These are phyloP conservation scores for Neolamprologus fasciatus DNA, from an alignment of 2,113 vertebrate genomes.

Conservation along the genomic window DNA sequence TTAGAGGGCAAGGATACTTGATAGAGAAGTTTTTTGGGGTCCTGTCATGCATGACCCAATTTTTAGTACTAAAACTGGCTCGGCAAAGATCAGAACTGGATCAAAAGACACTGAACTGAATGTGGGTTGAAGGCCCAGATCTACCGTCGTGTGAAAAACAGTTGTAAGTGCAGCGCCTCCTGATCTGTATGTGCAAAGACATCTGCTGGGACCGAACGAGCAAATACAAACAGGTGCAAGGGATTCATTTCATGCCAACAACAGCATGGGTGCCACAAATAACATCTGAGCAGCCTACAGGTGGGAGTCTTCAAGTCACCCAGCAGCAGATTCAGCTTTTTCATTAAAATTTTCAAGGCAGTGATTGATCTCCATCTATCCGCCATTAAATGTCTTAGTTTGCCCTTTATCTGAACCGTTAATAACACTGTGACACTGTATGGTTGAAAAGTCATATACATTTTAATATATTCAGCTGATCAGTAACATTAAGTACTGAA, in stretches of 20 bases:
- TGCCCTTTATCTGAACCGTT: neutral
- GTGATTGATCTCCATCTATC: neutral
- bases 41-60: neutral
- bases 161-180: neutral
- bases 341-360: neutral
- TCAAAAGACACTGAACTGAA: constrained; percentile 43
- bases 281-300: neutral
- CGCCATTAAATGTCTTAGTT: neutral
- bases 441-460: neutral
- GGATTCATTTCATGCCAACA: neutral
- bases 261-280: neutral
- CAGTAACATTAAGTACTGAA: neutral
- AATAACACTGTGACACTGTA: neutral
- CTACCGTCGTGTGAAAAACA: neutral
- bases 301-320: neutral
- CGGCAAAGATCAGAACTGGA: constrained; percentile 35
- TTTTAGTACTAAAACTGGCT: constrained; percentile 3
- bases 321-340: neutral
- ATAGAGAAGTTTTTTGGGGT: neutral
- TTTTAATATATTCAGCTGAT: neutral
- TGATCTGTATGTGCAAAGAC: neutral
- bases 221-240: neutral
- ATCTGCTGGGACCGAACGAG: neutral
- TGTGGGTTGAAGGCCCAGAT: constrained; percentile 29
- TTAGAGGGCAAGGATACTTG: neutral